Percentiles rank a stretch among this genome's conserved stretches.
phyloP scores from a whole-genome alignment of 2,113 vertebrate species.

The Fukomys damarensis region DNA sequence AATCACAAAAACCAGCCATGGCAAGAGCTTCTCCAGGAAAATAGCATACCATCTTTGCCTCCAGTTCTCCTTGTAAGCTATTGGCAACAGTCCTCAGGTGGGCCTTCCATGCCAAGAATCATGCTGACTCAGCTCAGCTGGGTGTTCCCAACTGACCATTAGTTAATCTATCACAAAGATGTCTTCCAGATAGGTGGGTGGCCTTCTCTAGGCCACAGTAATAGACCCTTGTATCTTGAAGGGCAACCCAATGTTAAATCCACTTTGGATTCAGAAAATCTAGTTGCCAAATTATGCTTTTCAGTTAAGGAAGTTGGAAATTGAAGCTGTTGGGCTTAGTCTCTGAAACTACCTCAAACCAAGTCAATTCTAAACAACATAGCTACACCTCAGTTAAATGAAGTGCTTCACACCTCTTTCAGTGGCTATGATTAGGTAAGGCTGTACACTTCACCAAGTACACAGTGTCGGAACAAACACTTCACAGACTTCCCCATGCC shows the following conservation, averaged over 20 bases:
- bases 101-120: too few species aligned
- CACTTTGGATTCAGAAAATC: slow-evolving; percentile 35
- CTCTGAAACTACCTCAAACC: slow-evolving; percentile 20
- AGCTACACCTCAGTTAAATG: not conserved
- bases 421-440: not conserved
- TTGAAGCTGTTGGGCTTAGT: slow-evolving; percentile 4
- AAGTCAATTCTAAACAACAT: slow-evolving; percentile 17
- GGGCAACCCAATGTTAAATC: not conserved
- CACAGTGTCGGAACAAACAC: too few species aligned
- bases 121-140: too few species aligned
- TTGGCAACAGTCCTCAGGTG: too few species aligned
- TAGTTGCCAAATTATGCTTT: not conserved
- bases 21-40: too few species aligned
- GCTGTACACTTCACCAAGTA: too few species aligned
- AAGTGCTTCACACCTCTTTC: not conserved
- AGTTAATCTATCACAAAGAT: not conserved
- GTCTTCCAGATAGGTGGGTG: fast-evolving
- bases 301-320: slow-evolving; percentile 53
- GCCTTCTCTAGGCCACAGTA: not conserved
- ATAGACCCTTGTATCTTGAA: not conserved
- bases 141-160: too few species aligned
- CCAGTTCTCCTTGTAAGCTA: too few species aligned
- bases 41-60: too few species aligned
- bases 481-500: not conserved
- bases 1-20: too few species aligned